Conservation (phyloP, 2,113 vertebrate genomes). For the Xerus inauris region DNA sequence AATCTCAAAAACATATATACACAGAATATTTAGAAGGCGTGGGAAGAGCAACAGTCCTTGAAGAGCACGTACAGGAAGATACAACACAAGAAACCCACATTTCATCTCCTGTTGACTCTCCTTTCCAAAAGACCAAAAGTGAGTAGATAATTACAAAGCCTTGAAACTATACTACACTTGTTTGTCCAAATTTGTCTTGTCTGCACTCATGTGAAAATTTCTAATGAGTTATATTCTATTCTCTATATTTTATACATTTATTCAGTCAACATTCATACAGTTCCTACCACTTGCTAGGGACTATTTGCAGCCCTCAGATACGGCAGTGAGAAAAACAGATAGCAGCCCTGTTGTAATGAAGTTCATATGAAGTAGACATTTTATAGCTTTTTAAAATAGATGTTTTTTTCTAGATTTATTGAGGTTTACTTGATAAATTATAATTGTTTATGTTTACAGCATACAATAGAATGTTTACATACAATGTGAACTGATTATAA, state of each 20-base stretch:
- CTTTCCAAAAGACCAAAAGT: conserved; percentile 95
- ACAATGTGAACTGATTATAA: not conserved
- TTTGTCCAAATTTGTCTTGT: not conserved
- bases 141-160: conserved; percentile 78
- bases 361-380: not conserved
- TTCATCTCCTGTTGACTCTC: conserved; percentile 90
- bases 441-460: not conserved
- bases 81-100: conserved; percentile 89
- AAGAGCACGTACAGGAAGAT: conserved; percentile 89
- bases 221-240: not conserved
- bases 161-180: not conserved
- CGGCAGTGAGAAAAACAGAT: not conserved
- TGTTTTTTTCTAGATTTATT: not conserved
- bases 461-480: not conserved
- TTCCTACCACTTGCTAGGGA: not conserved
- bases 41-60: conserved; percentile 86
- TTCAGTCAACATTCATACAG: not conserved
- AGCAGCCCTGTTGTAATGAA: not conserved
- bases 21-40: conserved; percentile 93
- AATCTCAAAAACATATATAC: conserved; percentile 61
- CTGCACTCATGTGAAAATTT: not conserved
- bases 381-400: not conserved
- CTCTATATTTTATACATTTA: not conserved
- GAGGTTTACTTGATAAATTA: not conserved
- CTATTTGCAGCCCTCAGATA: not conserved